Conservation (phyloP, 92 coral and sea anemone genomes). For the Parazoanthus darwini region DNA sequence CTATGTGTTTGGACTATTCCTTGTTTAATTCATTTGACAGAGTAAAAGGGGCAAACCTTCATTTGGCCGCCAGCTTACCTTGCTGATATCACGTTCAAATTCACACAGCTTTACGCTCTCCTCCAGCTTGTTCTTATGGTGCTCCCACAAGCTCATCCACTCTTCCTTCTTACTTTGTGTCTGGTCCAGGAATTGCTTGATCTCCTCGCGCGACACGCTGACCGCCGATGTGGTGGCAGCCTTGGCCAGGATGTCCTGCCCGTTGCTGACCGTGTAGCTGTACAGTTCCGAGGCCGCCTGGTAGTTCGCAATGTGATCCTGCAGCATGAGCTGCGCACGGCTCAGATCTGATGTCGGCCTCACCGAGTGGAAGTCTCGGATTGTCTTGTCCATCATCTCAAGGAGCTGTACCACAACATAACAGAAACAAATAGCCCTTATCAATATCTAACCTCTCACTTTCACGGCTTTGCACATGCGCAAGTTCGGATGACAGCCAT, state of each 20-base stretch:
- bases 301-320: constrained; percentile 96
- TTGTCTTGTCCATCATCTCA: constrained; percentile 84
- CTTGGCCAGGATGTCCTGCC: constrained; percentile 85
- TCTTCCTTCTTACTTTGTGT: constrained; percentile 85
- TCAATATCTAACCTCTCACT: neutral
- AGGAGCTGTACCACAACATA: constrained; percentile 63
- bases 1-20: no score
- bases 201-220: constrained; percentile 92
- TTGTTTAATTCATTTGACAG: no score
- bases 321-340: constrained; percentile 93
- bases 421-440: neutral
- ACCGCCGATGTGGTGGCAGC: constrained; percentile 82
- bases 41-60: no score
- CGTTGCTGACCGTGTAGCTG: constrained; percentile 77
- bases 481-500: no score
- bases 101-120: constrained; percentile 95
- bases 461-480: no score
- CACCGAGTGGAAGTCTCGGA: constrained; percentile 66
- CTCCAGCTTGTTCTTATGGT: constrained; percentile 86
- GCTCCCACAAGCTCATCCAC: constrained; percentile 96
- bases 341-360: constrained; percentile 88
- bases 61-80: constrained; percentile 49
- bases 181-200: constrained; percentile 89
- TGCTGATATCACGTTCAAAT: constrained; percentile 90
- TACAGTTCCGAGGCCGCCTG: constrained; percentile 81